These are phyloP conservation scores for Epicauta chinensis DNA, from an alignment of 1,140 invertebrate genomes.

Conservation along the genomic window DNA sequence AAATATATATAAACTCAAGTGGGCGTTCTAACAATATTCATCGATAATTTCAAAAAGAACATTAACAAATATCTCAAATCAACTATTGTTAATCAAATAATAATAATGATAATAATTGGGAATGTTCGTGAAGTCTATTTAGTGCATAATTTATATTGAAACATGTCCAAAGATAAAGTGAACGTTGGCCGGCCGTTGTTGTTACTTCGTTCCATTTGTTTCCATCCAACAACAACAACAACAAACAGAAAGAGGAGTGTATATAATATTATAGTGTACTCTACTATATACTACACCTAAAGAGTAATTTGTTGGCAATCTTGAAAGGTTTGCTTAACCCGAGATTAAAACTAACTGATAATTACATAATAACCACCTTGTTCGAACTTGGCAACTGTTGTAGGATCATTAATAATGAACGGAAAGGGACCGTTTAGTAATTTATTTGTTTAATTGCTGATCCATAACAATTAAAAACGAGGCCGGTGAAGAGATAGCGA, in stretches of 20 bases:
- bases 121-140: constrained; percentile 5
- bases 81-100: no score
- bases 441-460: constrained; percentile 46
- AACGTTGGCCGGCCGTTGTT: constrained; percentile 1
- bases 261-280: not conserved
- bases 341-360: constrained; percentile 46
- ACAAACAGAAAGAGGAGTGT: constrained; percentile 19
- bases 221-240: no score
- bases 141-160: constrained; percentile 12
- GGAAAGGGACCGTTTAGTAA: constrained; percentile 40
- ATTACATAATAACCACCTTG: constrained; percentile 45
- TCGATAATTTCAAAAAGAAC: no score
- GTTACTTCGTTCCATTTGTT: no score
- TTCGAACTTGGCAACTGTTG: constrained; percentile 38
- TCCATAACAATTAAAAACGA: constrained; percentile 39
- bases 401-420: constrained; percentile 42
- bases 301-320: constrained; percentile 40
- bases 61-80: no score
- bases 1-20: no score
- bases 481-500: not conserved
- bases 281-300: not conserved
- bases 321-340: constrained; percentile 42
- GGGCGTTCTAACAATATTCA: no score
- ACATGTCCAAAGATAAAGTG: constrained; percentile 9
- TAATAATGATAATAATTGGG: no score